These are phyloP conservation scores for Crotalus viridis DNA, from an alignment of 2,113 vertebrate genomes.

Conservation along the genomic window DNA sequence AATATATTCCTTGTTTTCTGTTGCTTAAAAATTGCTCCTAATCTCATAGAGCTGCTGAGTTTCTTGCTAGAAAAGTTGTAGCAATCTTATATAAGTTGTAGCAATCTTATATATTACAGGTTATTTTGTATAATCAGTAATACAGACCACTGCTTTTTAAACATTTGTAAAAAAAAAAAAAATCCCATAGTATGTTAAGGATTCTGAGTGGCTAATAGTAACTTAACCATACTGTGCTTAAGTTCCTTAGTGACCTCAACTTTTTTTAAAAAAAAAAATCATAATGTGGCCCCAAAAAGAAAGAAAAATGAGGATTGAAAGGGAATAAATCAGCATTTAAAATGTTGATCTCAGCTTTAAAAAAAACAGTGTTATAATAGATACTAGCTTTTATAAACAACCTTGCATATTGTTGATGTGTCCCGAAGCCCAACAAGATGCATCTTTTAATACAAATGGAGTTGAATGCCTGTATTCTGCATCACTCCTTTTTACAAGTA, in stretches of 20 bases:
- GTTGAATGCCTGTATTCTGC: neutral
- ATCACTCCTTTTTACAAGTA: neutral
- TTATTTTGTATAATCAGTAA: neutral
- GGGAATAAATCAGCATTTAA: neutral
- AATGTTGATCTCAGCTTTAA: neutral
- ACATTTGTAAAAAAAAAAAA: neutral
- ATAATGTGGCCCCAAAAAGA: neutral
- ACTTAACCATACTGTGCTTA: neutral
- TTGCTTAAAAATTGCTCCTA: conserved; percentile 6
- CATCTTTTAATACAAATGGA: neutral
- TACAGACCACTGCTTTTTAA: neutral
- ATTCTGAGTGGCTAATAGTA: neutral
- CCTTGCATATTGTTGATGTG: neutral
- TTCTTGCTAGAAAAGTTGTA: neutral
- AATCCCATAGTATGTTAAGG: neutral
- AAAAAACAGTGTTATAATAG: neutral
- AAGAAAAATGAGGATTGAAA: neutral
- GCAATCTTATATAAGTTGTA: neutral
- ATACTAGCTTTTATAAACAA: neutral
- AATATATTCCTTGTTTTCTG: neutral
- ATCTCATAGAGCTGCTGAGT: neutral
- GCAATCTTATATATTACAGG: neutral
- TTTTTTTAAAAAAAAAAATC: neutral
- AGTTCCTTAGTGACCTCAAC: neutral
- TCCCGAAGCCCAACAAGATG: neutral